Evolutionary conservation across 2,113 vertebrate genomes (phyloP), one percentile per base, ranked within the genome.

Genomic region (Cebidichthys violaceus): DNA sequence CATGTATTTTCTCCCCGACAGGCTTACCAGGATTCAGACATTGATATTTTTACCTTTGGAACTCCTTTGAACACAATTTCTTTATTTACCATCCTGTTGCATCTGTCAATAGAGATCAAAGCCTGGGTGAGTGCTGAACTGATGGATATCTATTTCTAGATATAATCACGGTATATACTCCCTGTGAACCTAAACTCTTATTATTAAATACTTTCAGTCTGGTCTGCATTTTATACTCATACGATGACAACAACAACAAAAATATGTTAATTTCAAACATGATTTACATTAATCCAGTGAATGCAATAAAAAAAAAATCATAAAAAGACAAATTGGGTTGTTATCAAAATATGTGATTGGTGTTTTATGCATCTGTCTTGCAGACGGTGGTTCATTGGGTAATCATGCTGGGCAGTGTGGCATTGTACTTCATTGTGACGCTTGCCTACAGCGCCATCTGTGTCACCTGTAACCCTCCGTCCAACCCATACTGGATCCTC

Each of bases 31-130:
- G 96, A 86, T 85, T 97, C 97, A 47, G 96, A 98, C 27, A 92
- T 97, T 35, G 97, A 96, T 0, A 59, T 99, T 57, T 96, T 96
- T 75, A 95, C 96, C 15, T 98, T 99, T 86, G 98, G 98, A 87
- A 98, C 93, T 18, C 95, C 96, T 11, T 91, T 99, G 88, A 99
- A 98, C 86, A 99, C 97, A 2, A 43, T 95, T 79, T 94, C 97
- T 59, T 95, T 99, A 24, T 94, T 96, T 87, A 98, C 96, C 79
- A 97, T 99, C 86, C 94, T 99, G 29, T 85, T 98, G 83, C 97
- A 99, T 87, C 96, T 98, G 77, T 97, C 97, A 39, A 96, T 99
- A 86, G 98, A 99, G 94, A 97, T 97, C 90, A 98, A 96, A 86
- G 95, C 95, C 1, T 99, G 98, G 98, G 98, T 99, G 95, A 62